Conservation (phyloP, 2,797 vertebrate species). For the Halcyon badia region DNA sequence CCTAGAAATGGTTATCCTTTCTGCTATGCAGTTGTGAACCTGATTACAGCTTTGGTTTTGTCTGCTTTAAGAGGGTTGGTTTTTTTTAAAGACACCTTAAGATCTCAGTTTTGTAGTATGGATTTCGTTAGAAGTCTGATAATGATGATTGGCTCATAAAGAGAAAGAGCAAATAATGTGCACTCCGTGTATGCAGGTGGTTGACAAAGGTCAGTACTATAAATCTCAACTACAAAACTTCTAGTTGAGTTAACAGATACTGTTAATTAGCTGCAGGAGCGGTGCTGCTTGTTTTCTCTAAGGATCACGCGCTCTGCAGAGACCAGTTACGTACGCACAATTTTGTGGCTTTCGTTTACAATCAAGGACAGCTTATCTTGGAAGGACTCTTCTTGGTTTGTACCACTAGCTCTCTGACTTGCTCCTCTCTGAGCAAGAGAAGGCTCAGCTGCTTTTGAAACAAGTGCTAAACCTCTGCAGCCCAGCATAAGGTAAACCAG, state of each 20-base stretch:
- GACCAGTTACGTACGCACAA: background rate
- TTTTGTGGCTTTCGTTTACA: background rate
- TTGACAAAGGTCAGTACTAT: background rate
- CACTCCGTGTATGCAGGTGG: accelerated
- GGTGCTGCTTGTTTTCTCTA: background rate
- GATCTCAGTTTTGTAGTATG: background rate
- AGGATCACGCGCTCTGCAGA: background rate
- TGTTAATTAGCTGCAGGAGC: background rate
- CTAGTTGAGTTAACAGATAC: background rate
- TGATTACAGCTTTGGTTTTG: background rate
- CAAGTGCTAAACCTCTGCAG: conserved; percentile 31
- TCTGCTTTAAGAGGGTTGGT: background rate
- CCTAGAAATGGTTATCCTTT: background rate
- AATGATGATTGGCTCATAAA: background rate
- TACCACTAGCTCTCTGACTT: background rate
- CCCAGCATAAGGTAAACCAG: conserved; percentile 10
- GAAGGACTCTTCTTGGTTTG: background rate
- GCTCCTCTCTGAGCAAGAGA: background rate
- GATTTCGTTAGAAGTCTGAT: background rate
- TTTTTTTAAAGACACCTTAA: background rate
- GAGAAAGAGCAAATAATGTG: background rate
- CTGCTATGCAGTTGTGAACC: background rate
- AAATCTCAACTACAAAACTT: background rate
- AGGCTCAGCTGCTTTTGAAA: background rate
- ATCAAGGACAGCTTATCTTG: background rate